Conservation (phyloP, 2,888 invertebrate species). For the Drosophila pseudotalamancana region DNA sequence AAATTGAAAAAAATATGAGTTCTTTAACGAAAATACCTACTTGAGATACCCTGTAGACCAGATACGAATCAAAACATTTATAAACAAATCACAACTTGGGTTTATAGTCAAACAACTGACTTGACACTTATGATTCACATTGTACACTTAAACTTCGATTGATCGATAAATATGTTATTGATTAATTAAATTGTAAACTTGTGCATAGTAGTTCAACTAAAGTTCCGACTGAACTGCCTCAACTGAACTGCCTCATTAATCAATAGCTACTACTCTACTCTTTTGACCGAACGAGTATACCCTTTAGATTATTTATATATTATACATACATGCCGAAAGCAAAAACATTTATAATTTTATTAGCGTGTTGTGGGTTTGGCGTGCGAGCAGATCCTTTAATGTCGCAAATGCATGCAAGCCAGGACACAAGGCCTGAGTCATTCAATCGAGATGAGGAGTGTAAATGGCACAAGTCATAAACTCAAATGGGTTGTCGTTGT, state of each 20-base stretch:
- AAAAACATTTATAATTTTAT: constrained; percentile 60
- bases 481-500: constrained; percentile 32
- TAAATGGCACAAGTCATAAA: constrained; percentile 67
- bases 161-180: too few species aligned
- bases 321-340: constrained; percentile 21
- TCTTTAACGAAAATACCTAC: neutral
- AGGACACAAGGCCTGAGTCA: constrained; percentile 58
- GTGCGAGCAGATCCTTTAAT: constrained; percentile 54
- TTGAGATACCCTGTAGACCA: neutral
- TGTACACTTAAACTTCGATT: too few species aligned
- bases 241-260: neutral
- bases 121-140: too few species aligned
- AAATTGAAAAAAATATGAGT: constrained; percentile 14
- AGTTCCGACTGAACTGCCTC: too few species aligned
- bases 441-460: constrained; percentile 52
- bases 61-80: too few species aligned
- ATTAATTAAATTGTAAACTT: too few species aligned
- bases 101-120: too few species aligned
- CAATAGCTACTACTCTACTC: neutral
- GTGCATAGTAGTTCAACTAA: too few species aligned
- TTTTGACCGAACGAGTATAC: neutral
- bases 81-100: too few species aligned
- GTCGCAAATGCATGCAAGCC: constrained; percentile 58
- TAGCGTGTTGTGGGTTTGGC: constrained; percentile 28
- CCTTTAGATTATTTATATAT: neutral